These are phyloP conservation scores for Thaumatotibia leucotreta DNA, from an alignment of 1,140 invertebrate species.

Conservation along the genomic window DNA sequence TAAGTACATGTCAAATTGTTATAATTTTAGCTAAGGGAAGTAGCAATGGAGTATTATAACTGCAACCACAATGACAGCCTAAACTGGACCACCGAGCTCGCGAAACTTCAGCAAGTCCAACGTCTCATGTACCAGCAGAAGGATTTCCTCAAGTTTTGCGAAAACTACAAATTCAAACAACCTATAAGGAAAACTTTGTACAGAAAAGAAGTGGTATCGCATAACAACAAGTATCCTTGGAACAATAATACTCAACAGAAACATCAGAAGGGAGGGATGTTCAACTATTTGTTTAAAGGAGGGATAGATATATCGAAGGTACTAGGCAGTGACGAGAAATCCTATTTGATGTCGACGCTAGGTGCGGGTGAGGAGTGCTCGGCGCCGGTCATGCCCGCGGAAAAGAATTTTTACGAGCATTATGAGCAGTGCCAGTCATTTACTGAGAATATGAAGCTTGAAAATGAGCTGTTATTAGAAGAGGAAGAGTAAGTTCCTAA, in stretches of 20 bases:
- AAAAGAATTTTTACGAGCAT: slow-evolving; percentile 53
- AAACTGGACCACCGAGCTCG: slow-evolving; percentile 66
- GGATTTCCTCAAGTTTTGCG: slow-evolving; percentile 50
- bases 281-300: slow-evolving; percentile 49
- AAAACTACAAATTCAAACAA: slow-evolving; percentile 51
- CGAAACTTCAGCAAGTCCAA: slow-evolving; percentile 58
- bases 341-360: slow-evolving; percentile 35
- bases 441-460: slow-evolving; percentile 38
- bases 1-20: not conserved
- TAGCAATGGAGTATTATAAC: slow-evolving; percentile 82
- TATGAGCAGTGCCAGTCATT: slow-evolving; percentile 53
- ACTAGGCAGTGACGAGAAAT: slow-evolving; percentile 40
- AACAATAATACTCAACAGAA: slow-evolving; percentile 49
- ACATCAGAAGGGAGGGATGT: slow-evolving; percentile 40
- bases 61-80: slow-evolving; percentile 78
- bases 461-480: slow-evolving; percentile 27
- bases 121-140: slow-evolving; percentile 57
- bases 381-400: slow-evolving; percentile 41
- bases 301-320: slow-evolving; percentile 44
- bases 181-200: slow-evolving; percentile 32
- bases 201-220: slow-evolving; percentile 46
- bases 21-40: slow-evolving; percentile 79
- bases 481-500: slow-evolving; percentile 39
- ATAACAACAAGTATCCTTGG: slow-evolving; percentile 67
- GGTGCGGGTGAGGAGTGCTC: slow-evolving; percentile 47